Evolutionary conservation across 2,113 vertebrate genomes (phyloP).

Genomic region (Elaphurus davidianus): DNA sequence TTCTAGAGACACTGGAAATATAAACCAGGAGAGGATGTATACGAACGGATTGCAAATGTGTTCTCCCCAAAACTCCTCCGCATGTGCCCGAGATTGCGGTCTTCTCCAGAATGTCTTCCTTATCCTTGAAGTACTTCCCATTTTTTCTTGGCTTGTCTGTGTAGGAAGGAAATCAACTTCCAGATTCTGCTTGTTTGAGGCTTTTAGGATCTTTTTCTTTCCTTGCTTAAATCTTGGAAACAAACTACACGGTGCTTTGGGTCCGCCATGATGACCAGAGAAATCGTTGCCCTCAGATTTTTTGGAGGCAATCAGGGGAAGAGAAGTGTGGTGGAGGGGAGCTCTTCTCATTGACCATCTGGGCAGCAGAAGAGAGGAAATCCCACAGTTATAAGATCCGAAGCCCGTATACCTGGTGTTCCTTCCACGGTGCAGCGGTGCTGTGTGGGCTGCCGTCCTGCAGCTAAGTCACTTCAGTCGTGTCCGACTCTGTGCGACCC

Average conservation of each 20-base stretch:
- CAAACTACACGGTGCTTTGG: background rate
- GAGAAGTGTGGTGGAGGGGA: background rate
- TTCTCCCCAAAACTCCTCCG: background rate
- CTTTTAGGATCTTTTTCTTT: background rate
- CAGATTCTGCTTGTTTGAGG: background rate
- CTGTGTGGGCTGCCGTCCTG: background rate
- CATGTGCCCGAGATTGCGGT: background rate
- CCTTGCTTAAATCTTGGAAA: background rate
- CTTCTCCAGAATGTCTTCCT: background rate
- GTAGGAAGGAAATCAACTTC: background rate
- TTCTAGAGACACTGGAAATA: background rate
- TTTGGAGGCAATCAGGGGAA: background rate
- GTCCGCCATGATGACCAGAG: background rate
- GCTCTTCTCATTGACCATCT: background rate
- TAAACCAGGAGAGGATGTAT: background rate
- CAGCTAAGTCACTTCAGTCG: too few relatives aligned
- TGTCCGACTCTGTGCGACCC: too few relatives aligned
- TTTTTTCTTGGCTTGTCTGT: background rate
- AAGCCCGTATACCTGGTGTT: background rate
- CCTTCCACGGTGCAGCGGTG: background rate
- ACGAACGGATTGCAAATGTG: background rate
- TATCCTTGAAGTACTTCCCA: background rate
- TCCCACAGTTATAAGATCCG: background rate
- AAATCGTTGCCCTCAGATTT: background rate
- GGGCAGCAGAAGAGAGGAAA: background rate